Evolutionary conservation across 1,140 invertebrate species (phyloP).

Genomic region (Drosophila mojavensis): DNA sequence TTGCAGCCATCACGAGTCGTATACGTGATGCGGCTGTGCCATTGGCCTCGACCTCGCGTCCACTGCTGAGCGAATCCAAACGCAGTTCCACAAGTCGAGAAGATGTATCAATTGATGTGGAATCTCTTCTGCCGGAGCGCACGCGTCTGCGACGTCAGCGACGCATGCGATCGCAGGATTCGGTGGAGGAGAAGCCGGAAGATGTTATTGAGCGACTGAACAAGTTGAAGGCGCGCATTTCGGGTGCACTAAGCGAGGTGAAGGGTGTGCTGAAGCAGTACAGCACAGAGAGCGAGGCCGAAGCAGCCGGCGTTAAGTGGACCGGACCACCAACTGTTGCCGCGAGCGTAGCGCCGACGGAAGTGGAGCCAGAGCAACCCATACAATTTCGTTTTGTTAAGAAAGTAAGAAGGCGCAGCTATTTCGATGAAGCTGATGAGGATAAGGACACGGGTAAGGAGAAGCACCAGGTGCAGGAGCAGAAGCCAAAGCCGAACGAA

Average conservation of each 20-base stretch:
- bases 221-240: slow-evolving; percentile 74
- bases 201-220: slow-evolving; percentile 77
- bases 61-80: slow-evolving; percentile 54
- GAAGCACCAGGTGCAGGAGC: neutral
- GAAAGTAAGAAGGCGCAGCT: slow-evolving; percentile 68
- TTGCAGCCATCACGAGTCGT: slow-evolving; percentile 14
- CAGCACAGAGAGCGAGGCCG: slow-evolving; percentile 69
- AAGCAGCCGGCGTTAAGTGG: slow-evolving; percentile 32
- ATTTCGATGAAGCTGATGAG: slow-evolving; percentile 73
- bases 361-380: slow-evolving; percentile 12
- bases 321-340: neutral
- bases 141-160: slow-evolving; percentile 70
- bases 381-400: slow-evolving; percentile 75
- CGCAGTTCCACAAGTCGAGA: slow-evolving; percentile 58
- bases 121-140: slow-evolving; percentile 62
- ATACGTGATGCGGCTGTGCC: slow-evolving; percentile 23
- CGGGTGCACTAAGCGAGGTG: slow-evolving; percentile 73
- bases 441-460: slow-evolving; percentile 28
- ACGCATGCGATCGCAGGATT: slow-evolving; percentile 72
- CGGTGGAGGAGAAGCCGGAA: slow-evolving; percentile 68
- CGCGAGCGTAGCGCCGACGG: neutral
- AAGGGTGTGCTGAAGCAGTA: slow-evolving; percentile 78
- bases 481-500: neutral
- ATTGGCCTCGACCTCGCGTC: slow-evolving; percentile 16
- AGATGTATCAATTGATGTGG: slow-evolving; percentile 53